These are phyloP conservation scores for Panthera tigris DNA, from an alignment of 2,113 vertebrate species.

Conservation along the genomic window DNA sequence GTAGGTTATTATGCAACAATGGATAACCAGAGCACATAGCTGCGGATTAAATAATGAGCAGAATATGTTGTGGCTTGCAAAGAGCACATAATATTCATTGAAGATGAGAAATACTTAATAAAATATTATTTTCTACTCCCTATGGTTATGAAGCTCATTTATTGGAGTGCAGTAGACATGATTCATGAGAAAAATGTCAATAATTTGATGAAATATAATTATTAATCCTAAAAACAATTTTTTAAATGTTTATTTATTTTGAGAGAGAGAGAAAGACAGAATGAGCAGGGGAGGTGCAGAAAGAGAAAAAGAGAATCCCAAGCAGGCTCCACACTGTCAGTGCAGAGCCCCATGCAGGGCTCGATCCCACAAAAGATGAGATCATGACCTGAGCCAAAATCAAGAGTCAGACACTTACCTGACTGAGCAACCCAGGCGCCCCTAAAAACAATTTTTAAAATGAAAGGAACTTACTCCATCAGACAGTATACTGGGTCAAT, in stretches of 20 bases:
- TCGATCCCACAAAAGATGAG: background rate
- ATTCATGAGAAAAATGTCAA: slow-evolving; percentile 3
- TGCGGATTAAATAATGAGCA: background rate
- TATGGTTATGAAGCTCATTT: background rate
- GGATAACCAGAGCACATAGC: background rate
- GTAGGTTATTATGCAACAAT: background rate
- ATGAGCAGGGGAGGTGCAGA: background rate
- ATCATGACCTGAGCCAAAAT: background rate
- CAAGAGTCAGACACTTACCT: background rate
- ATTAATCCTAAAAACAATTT: background rate
- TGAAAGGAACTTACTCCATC: background rate
- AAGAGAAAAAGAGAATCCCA: background rate
- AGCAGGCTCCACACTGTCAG: background rate
- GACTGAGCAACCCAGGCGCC: background rate
- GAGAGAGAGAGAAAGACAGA: background rate
- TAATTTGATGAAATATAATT: background rate
- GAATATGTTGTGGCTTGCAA: background rate
- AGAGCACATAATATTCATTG: background rate
- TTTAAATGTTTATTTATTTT: background rate
- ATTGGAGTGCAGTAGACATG: background rate
- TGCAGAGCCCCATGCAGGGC: background rate
- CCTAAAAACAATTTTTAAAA: background rate
- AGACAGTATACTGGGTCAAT: background rate
- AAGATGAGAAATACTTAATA: background rate
- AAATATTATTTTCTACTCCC: background rate